Base-by-base conservation (phyloP, 2,888 invertebrate species). In the Imbricaverruca yamaguchii region DNA sequence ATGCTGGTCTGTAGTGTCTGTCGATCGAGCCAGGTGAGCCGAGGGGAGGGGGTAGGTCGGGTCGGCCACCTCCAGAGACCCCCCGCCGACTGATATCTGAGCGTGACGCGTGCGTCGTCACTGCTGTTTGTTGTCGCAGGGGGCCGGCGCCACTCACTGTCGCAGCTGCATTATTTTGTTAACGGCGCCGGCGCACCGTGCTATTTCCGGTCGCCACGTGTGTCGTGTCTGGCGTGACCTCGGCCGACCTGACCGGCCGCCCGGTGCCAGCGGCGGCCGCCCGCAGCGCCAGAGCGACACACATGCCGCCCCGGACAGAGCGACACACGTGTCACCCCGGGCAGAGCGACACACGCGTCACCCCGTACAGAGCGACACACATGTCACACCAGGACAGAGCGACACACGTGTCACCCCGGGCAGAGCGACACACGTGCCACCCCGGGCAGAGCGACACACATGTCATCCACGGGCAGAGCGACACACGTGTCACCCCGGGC, bases 71-170 rank as follows among this genome's bases (percentile, higher is more conserved):
- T 39, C 4, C 39, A 39, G 23, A n/a, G 65, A 23, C 69, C 69
- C 39, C 69, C 69, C 69, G 69, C 39, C 69, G 69, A 69, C 69
- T 69, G 69, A 69, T 69, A 69, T 12, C 69, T 69, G 39, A 74
- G 23, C 74, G 23, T 8, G 21, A 2, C 53, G 74, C 74, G 55
- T 21, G 21, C 3, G 15, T 10, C 25, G 13, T 39, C 21, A 55
- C 74, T 12, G 12, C 7, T 21, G 53, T 74, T 74, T 74, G 74
- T 74, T 74, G 74, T 74, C 53, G 21, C 25, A 15, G 53, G 3
- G 21, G 53, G 74, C 55, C 55, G 69, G 23, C 74, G 55, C 53
- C 55, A 39, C 39, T 39, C 39, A 39, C 39, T 21, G 74, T 55
- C 55, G 53, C 74, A 18, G 74, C 55, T 12, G 4, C 55, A 53